Evolutionary conservation across 2,888 invertebrate species (phyloP).

Genomic region (Drosophila maculinotata): DNA sequence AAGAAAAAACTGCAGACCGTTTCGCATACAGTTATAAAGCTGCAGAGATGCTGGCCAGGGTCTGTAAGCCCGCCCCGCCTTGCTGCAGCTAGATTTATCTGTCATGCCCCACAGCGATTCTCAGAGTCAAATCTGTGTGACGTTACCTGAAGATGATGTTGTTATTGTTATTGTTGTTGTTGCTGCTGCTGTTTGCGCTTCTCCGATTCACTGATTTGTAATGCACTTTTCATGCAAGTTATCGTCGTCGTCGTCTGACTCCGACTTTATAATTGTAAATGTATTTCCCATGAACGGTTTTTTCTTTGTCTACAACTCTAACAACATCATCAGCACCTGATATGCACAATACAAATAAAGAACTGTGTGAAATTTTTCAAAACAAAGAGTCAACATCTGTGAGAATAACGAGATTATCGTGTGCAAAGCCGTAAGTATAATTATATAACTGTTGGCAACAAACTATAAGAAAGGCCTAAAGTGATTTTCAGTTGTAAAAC

Average conservation of each 20-base stretch:
- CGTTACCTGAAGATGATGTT: constrained; percentile 14
- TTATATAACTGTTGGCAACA: constrained; percentile 28
- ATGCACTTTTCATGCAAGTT: constrained; percentile 55
- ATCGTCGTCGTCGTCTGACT: constrained; percentile 10
- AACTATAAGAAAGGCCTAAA: background rate
- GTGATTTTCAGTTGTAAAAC: constrained; percentile 9
- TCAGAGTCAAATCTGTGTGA: constrained; percentile 33
- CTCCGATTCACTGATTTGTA: constrained; percentile 47
- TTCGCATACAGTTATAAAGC: constrained; percentile 39
- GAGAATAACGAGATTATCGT: constrained; percentile 41
- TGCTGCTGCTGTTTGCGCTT: constrained; percentile 25
- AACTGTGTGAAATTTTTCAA: constrained; percentile 56
- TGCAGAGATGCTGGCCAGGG: constrained; percentile 2
- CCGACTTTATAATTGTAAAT: constrained; percentile 36
- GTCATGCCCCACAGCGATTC: constrained; percentile 44
- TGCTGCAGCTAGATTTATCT: constrained; percentile 20
- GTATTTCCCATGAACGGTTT: constrained; percentile 62
- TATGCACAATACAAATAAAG: constrained; percentile 45
- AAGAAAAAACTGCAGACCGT: constrained; percentile 7
- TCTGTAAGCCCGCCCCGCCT: background rate
- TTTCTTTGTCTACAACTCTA: constrained; percentile 56
- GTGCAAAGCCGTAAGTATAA: constrained; percentile 20
- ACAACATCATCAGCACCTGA: constrained; percentile 45
- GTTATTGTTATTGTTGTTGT: background rate
- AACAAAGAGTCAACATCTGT: constrained; percentile 23